Evolutionary conservation across 2,888 invertebrate species (phyloP).

Genomic region (Stenchaetothrips biformis): DNA sequence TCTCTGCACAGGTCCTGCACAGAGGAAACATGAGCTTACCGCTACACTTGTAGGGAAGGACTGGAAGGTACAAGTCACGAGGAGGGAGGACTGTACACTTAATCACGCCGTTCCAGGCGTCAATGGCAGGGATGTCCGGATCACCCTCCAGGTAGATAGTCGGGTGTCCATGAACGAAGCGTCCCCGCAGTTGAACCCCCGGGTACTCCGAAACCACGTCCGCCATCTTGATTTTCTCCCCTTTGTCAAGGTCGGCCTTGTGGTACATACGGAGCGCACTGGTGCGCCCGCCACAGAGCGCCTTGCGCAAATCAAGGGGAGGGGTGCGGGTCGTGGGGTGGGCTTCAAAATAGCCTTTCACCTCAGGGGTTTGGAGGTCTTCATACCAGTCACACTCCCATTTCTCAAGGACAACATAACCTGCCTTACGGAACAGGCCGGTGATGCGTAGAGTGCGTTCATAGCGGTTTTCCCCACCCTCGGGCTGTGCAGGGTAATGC

Average conservation of each 20-base stretch:
- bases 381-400: too few species aligned
- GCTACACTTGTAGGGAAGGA: conserved; percentile 38
- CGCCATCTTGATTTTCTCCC: background rate
- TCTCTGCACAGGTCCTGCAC: conserved; percentile 42
- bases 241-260: background rate
- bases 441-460: too few species aligned
- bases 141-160: conserved; percentile 28
- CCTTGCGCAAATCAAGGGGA: conserved; percentile 38
- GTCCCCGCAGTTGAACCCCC: too few species aligned
- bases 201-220: conserved; percentile 23
- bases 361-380: background rate
- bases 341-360: background rate
- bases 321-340: background rate
- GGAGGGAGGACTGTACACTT: conserved; percentile 32
- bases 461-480: too few species aligned
- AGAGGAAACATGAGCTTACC: conserved; percentile 42
- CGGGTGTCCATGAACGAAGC: too few species aligned
- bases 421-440: too few species aligned
- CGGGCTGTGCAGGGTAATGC: conserved; percentile 26
- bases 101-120: conserved; percentile 28
- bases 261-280: background rate
- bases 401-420: too few species aligned
- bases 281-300: conserved; percentile 40
- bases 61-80: conserved; percentile 31
- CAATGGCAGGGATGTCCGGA: conserved; percentile 26